Percentiles rank a stretch among this genome's conserved stretches.
Conservation (phyloP, 2,113 vertebrate species). For the Carlito syrichta region DNA sequence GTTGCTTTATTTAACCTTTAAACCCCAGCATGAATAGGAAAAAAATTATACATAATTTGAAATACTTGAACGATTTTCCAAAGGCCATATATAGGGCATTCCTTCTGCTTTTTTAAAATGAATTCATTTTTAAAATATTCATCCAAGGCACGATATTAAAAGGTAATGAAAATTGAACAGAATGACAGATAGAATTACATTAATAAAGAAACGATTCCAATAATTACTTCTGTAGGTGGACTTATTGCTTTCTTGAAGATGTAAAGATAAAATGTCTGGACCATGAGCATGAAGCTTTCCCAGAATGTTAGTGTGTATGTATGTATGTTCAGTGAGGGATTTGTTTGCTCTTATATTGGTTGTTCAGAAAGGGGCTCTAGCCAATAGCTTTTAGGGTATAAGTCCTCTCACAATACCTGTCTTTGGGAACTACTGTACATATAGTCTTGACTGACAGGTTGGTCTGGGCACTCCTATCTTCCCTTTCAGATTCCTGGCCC, state of each 20-base stretch:
- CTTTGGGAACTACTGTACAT: background rate
- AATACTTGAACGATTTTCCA: conserved; percentile 26
- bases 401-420: background rate
- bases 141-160: conserved; percentile 8
- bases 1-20: conserved; percentile 16
- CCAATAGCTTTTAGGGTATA: background rate
- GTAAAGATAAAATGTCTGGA: background rate
- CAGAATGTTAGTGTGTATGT: background rate
- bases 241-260: background rate
- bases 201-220: background rate
- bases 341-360: background rate
- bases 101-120: background rate
- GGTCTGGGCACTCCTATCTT: background rate
- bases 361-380: background rate
- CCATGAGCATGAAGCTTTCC: background rate
- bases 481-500: background rate
- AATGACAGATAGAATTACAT: background rate
- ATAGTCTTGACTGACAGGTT: background rate
- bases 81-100: background rate
- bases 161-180: background rate
- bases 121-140: conserved; percentile 1
- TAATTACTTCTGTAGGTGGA: background rate
- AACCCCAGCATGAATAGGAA: background rate
- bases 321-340: background rate
- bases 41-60: background rate